Percentiles rank a stretch among this genome's conserved stretches.
phyloP scores from a whole-genome alignment of 2,797 vertebrate species.

The Artibeus lituratus region DNA sequence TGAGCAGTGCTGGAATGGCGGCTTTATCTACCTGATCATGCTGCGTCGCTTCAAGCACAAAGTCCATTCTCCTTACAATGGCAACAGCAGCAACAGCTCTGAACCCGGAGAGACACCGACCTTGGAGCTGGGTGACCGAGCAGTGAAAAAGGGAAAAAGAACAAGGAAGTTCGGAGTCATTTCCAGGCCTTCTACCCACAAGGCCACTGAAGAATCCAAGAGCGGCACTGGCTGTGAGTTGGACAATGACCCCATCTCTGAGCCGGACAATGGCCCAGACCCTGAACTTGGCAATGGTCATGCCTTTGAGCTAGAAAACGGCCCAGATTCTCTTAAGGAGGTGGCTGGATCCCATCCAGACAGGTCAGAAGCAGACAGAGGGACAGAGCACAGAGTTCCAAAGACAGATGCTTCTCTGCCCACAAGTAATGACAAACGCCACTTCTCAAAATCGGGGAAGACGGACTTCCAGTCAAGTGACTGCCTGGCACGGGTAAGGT shows the following conservation, averaged over 20 bases:
- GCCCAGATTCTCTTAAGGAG: conserved; percentile 81
- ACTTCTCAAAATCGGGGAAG: conserved; percentile 82
- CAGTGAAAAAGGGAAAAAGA: conserved; percentile 87
- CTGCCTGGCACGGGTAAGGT: conserved; percentile 86
- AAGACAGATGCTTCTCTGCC: conserved; percentile 71
- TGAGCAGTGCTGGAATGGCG: conserved; percentile 98
- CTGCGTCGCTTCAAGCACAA: conserved; percentile 96
- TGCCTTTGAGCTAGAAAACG: conserved; percentile 81
- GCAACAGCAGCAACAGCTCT: conserved; percentile 76
- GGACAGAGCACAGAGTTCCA: conserved; percentile 58
- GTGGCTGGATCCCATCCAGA: conserved; percentile 77
- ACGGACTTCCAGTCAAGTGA: conserved; percentile 84
- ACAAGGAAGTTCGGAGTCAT: conserved; percentile 94
- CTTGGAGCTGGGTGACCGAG: conserved; percentile 78
- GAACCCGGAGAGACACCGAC: conserved; percentile 79
- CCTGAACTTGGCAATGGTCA: conserved; percentile 61
- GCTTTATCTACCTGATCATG: conserved; percentile 96
- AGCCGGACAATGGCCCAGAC: conserved; percentile 82
- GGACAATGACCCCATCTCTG: conserved; percentile 78
- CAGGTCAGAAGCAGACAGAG: conserved; percentile 72
- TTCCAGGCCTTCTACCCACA: conserved; percentile 85
- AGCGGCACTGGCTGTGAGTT: conserved; percentile 73
- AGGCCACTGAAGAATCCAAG: conserved; percentile 80
- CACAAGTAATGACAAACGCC: conserved; percentile 75
- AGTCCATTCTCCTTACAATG: conserved; percentile 90